Evolutionary conservation across 2,888 invertebrate species (phyloP).

Genomic region (Drosophila koepferae): DNA sequence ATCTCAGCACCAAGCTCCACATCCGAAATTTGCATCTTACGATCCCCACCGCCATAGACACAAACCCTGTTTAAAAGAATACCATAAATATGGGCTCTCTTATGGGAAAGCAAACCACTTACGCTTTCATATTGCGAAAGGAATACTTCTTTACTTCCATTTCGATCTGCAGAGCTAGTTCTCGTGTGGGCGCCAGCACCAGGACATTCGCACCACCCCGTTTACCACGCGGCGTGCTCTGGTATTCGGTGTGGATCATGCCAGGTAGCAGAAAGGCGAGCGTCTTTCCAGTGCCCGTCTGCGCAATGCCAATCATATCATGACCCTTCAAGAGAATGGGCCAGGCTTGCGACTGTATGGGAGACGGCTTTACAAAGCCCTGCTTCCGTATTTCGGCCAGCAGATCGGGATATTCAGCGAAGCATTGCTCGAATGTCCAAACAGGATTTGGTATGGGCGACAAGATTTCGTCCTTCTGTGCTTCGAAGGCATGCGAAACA

Average conservation of each 20-base stretch:
- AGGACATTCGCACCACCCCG: slow-evolving; percentile 94
- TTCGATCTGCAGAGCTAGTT: slow-evolving; percentile 96
- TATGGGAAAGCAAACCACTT: slow-evolving; percentile 69
- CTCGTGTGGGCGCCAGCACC: slow-evolving; percentile 96
- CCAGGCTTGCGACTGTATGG: slow-evolving; percentile 98
- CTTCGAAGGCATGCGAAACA: slow-evolving; percentile 88
- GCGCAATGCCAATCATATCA: slow-evolving; percentile 98
- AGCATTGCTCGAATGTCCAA: slow-evolving; percentile 93
- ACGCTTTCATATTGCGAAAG: slow-evolving; percentile 94
- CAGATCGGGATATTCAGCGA: slow-evolving; percentile 93
- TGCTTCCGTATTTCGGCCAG: slow-evolving; percentile 92
- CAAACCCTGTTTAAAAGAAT: slow-evolving; percentile 88
- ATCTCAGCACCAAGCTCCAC: slow-evolving; percentile 95
- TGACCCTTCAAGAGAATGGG: slow-evolving; percentile 95
- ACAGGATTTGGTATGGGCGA: slow-evolving; percentile 84
- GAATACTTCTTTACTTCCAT: slow-evolving; percentile 95
- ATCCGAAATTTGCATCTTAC: slow-evolving; percentile 91
- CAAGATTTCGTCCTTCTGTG: slow-evolving; percentile 83
- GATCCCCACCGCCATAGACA: slow-evolving; percentile 95
- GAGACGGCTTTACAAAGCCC: slow-evolving; percentile 93
- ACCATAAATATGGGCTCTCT: not conserved
- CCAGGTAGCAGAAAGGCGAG: slow-evolving; percentile 97
- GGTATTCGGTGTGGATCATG: slow-evolving; percentile 95
- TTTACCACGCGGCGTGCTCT: slow-evolving; percentile 89
- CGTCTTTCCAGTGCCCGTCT: slow-evolving; percentile 97